Percentiles rank a stretch among this genome's conserved stretches.
These are phyloP conservation scores for Vespertilio murinus DNA, from an alignment of 2,797 vertebrate genomes.

Conservation along the genomic window DNA sequence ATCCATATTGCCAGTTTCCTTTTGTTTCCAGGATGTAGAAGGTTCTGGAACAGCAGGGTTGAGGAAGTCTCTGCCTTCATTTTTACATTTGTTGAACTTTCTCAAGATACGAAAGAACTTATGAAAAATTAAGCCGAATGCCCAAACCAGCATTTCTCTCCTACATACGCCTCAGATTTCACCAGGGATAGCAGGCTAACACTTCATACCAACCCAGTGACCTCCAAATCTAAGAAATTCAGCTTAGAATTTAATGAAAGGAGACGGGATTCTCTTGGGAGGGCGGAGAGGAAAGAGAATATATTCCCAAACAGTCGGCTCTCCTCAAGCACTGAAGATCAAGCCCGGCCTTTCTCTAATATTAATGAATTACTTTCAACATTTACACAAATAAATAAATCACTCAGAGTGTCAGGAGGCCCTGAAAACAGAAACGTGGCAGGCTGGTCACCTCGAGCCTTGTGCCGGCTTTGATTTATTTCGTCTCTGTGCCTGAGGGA, in stretches of 20 bases:
- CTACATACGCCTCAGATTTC: not conserved
- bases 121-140: not conserved
- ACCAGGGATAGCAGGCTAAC: not conserved
- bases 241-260: not conserved
- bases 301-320: not conserved
- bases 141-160: not conserved
- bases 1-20: not conserved
- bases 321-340: not conserved
- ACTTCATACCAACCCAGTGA: not conserved
- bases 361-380: conserved; percentile 61
- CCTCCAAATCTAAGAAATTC: not conserved
- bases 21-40: not conserved
- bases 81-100: conserved; percentile 24
- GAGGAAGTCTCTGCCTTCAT: not conserved
- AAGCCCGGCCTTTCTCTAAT: conserved; percentile 19
- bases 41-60: not conserved
- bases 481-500: conserved; percentile 40
- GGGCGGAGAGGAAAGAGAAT: not conserved
- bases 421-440: not conserved
- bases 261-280: not conserved
- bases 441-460: not conserved
- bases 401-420: not conserved
- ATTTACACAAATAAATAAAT: conserved; percentile 48
- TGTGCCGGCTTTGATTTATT: conserved; percentile 64
- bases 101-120: not conserved